Conservation (phyloP, 1,140 invertebrate species). For the Adoxophyes honmai region DNA sequence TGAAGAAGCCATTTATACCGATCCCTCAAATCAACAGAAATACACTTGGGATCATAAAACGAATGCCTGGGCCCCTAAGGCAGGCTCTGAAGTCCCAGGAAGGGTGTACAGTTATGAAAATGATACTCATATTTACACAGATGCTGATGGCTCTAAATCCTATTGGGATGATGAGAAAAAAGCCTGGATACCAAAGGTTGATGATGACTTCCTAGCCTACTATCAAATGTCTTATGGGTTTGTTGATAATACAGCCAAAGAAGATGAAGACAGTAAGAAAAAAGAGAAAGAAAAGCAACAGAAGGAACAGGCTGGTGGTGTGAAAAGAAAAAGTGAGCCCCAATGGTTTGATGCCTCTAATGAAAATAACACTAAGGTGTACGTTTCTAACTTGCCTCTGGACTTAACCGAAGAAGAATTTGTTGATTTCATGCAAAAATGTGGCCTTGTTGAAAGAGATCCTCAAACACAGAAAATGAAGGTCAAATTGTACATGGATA, state of each 20-base stretch:
- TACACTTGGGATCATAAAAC: constrained; percentile 82
- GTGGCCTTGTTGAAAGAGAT: constrained; percentile 96
- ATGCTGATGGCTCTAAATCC: constrained; percentile 92
- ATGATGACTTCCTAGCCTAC: constrained; percentile 96
- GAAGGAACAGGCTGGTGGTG: constrained; percentile 37
- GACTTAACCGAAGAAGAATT: constrained; percentile 95
- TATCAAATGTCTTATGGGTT: constrained; percentile 98
- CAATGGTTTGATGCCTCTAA: constrained; percentile 97
- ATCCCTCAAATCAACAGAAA: constrained; percentile 81
- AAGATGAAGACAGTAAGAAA: constrained; percentile 43
- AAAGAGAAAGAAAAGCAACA: constrained; percentile 42
- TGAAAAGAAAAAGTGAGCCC: constrained; percentile 74
- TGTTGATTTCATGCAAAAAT: constrained; percentile 95
- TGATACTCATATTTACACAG: constrained; percentile 88
- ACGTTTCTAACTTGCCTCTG: constrained; percentile 94
- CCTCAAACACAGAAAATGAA: constrained; percentile 90
- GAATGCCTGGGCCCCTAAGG: constrained; percentile 80
- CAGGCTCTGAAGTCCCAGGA: constrained; percentile 42
- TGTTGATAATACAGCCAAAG: constrained; percentile 76
- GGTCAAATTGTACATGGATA: constrained; percentile 95
- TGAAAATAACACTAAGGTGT: constrained; percentile 97
- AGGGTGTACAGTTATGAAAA: constrained; percentile 84
- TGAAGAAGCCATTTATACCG: constrained; percentile 85
- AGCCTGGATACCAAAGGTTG: constrained; percentile 98
- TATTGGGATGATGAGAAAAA: constrained; percentile 94